Evolutionary conservation across 2,888 invertebrate species (phyloP).

Genomic region (Branchipolynoe longqiensis): DNA sequence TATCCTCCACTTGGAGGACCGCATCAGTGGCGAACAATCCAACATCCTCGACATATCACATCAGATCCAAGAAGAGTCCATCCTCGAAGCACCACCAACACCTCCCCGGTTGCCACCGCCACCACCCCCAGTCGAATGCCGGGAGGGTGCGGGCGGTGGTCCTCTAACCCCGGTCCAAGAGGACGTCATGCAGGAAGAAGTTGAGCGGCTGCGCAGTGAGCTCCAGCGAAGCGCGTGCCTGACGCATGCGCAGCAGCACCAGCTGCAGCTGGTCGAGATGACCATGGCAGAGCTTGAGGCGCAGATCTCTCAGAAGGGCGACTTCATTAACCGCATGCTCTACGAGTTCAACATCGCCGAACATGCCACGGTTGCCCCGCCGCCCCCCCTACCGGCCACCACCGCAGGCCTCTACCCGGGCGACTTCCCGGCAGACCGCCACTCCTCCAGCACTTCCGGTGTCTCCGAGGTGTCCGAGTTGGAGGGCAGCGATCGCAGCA

Average conservation of each 20-base stretch:
- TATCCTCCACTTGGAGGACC: conserved; percentile 88
- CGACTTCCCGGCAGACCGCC: conserved; percentile 57
- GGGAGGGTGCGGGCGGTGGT: conserved; percentile 45
- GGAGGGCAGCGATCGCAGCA: conserved; percentile 50
- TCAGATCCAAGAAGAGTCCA: conserved; percentile 79
- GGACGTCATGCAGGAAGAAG: conserved; percentile 64
- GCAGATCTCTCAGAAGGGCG: conserved; percentile 74
- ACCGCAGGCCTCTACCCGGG: conserved; percentile 27
- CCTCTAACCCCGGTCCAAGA: conserved; percentile 59
- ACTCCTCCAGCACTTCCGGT: conserved; percentile 43
- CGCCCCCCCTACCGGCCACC: conserved; percentile 4
- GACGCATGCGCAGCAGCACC: conserved; percentile 70
- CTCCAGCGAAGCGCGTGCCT: conserved; percentile 71
- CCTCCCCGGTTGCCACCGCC: neutral
- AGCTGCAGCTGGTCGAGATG: conserved; percentile 75
- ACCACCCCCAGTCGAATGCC: neutral
- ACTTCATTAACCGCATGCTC: conserved; percentile 71
- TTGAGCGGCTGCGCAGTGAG: conserved; percentile 71
- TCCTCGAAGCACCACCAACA: conserved; percentile 35
- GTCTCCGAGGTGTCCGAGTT: conserved; percentile 45
- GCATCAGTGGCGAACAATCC: conserved; percentile 89
- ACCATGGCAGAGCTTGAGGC: conserved; percentile 74
- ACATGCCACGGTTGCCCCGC: conserved; percentile 63
- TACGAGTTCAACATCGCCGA: conserved; percentile 76
- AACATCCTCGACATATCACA: conserved; percentile 87